Percentiles rank a stretch among this genome's conserved stretches.
These are phyloP conservation scores for Pristionchus pacificus DNA, from an alignment of 1,140 invertebrate genomes.

Conservation along the genomic window DNA sequence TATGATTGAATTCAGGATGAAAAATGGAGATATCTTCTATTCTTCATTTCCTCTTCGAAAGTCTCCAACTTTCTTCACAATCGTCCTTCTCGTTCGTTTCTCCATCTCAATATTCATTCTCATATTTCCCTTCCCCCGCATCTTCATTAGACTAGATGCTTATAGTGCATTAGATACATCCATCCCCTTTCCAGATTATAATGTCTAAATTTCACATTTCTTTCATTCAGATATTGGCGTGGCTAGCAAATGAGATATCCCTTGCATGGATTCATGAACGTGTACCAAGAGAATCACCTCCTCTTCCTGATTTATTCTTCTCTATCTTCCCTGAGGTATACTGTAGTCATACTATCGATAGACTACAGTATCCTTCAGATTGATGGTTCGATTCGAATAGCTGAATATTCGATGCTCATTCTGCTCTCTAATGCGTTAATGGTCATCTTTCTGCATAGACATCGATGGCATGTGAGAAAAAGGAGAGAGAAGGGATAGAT, in stretches of 20 bases:
- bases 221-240: slow-evolving; percentile 28
- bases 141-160: too few relatives aligned
- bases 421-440: slow-evolving; percentile 26
- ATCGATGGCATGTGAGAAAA: slow-evolving; percentile 11
- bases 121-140: too few relatives aligned
- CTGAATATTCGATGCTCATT: slow-evolving; percentile 37
- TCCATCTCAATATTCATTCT: too few relatives aligned
- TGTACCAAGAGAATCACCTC: slow-evolving; percentile 25
- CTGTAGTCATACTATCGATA: neutral
- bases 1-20: too few relatives aligned
- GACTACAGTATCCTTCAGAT: neutral
- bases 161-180: too few relatives aligned
- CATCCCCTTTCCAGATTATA: slow-evolving; percentile 1
- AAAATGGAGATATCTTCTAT: too few relatives aligned
- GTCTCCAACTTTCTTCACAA: neutral
- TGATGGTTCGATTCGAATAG: slow-evolving; percentile 30
- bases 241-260: slow-evolving; percentile 32
- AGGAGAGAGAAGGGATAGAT: too few relatives aligned
- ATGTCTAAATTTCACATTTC: neutral
- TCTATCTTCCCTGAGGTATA: slow-evolving; percentile 36
- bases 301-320: slow-evolving; percentile 37
- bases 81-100: too few relatives aligned
- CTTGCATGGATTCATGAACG: slow-evolving; percentile 39
- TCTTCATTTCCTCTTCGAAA: neutral
- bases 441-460: slow-evolving; percentile 33